Base-by-base conservation (phyloP, 2,797 vertebrate genomes). In the Cyprinella venusta region DNA sequence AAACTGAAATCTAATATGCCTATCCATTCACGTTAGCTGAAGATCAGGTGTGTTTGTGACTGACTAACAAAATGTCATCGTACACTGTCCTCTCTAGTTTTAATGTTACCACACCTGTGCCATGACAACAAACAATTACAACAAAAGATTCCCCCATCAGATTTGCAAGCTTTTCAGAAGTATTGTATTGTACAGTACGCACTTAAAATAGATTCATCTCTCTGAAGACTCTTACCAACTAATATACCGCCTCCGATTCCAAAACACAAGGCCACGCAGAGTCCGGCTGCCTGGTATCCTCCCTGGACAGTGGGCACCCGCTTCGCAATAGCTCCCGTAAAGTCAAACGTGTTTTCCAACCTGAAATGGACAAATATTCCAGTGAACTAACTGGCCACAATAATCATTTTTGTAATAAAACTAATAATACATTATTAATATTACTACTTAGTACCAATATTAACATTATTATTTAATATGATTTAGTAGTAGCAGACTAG, bases 191-290 rank as follows among this genome's bases (percentile, higher is more conserved):
- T 72, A 10, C 79, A 61, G 33, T 42, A 33, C 45, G 24, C n/a
- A 52, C 59, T 38, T 40, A 42, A 69, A 36, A 21, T 1, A 21
- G 78, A 69, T 40, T 15, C 1, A 67, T 52, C 21, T 26, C 7
- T 21, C 54, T 9, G 87, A 8, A 42, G 21, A 6, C 30, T 50
- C 6, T 45, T 91, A 99, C 98, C 98, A 5, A 99, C 96, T 8
- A 98, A 18, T 87, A 92, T 91, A 10, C 98, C 98, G 54, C 98
- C 98, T 0, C 91, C 95, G 1, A 99, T 86, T 5, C 96, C 97
- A 18, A 99, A 97, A 89, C 93, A 94, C 88, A 99, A 67, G 0
- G 97, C 96, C 85, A 99, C 96, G 48, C 95, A 95, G 1, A 98
- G 91, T 42, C 92, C 97, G 0, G 96, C 97, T 0, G 96, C 96